Conservation (phyloP, 2,113 vertebrate species). For the Carassius carassius region DNA sequence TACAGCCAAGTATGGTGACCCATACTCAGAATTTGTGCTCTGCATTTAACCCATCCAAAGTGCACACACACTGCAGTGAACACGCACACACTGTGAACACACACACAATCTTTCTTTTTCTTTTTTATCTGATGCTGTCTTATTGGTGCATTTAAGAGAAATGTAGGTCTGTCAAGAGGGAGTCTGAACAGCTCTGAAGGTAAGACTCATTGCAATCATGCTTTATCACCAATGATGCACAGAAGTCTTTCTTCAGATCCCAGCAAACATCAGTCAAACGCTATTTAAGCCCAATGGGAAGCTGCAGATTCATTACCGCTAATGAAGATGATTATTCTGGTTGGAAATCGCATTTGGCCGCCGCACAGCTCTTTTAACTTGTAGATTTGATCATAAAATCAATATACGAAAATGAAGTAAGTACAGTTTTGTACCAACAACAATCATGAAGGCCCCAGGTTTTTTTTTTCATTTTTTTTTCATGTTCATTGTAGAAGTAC, state of each 20-base stretch:
- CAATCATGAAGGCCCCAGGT: background rate
- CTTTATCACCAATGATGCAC: background rate
- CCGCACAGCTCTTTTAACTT: background rate
- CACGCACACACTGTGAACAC: too few species aligned
- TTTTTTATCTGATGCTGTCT: background rate
- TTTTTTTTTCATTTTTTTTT: background rate
- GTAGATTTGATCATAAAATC: constrained; percentile 22
- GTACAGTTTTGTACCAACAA: constrained; percentile 11
- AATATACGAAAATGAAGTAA: background rate
- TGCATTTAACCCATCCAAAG: too few species aligned
- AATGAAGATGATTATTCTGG: constrained; percentile 16
- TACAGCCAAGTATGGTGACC: too few species aligned
- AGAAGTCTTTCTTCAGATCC: background rate
- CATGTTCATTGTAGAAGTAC: background rate
- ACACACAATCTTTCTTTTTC: background rate
- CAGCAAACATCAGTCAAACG: background rate
- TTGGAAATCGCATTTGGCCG: constrained; percentile 9
- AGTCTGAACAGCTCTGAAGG: background rate
- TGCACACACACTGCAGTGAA: too few species aligned
- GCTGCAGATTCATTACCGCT: background rate
- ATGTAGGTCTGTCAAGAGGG: background rate
- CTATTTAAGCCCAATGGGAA: constrained; percentile 22
- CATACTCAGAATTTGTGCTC: too few species aligned
- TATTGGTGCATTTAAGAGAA: background rate
- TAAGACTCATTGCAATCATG: background rate